Percentiles rank a stretch among this genome's conserved stretches.
Conservation (phyloP, 2,888 invertebrate species). For the Spisula solida region DNA sequence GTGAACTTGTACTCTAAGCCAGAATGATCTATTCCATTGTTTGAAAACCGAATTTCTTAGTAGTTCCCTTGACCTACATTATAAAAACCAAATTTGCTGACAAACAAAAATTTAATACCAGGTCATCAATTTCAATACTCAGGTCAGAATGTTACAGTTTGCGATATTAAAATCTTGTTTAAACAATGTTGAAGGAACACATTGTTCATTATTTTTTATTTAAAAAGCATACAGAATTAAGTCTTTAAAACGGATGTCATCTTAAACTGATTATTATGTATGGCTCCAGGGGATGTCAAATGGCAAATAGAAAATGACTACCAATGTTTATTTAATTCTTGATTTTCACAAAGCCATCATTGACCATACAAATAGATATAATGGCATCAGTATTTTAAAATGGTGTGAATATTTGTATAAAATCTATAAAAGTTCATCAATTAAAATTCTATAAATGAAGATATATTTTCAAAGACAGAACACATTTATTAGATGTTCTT, state of each 20-base stretch:
- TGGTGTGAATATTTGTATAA: not conserved
- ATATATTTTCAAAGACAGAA: not conserved
- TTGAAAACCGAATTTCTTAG: too few relatives aligned
- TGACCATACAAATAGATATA: not conserved
- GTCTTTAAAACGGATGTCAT: not conserved
- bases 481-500: not conserved
- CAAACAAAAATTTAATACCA: not conserved
- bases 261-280: not conserved
- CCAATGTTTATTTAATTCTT: not conserved
- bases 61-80: too few relatives aligned
- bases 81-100: too few relatives aligned
- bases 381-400: not conserved
- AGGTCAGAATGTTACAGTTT: too few relatives aligned
- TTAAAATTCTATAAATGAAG: not conserved
- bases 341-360: not conserved
- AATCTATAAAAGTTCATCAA: not conserved
- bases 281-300: not conserved
- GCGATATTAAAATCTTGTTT: not conserved
- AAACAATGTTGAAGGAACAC: not conserved
- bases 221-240: conserved; percentile 17
- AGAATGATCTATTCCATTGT: too few relatives aligned
- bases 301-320: not conserved
- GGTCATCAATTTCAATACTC: not conserved
- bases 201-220: not conserved
- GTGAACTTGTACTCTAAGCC: too few relatives aligned